Evolutionary conservation across 2,888 invertebrate genomes (phyloP).

Genomic region (Teinopalpus imperialis): DNA sequence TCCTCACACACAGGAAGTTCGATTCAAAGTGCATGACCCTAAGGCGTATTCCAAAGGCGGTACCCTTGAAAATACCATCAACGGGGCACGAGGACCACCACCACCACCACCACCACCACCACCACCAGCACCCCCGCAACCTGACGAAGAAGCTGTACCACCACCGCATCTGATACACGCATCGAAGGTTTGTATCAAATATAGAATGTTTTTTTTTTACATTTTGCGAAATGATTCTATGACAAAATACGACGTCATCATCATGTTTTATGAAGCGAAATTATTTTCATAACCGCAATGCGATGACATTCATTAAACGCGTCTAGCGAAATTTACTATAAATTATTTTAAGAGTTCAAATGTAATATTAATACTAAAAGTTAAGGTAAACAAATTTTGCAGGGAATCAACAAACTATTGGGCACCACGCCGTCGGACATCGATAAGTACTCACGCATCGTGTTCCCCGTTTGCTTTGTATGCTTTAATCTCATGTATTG

Average conservation of each 20-base stretch:
- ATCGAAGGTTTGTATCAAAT: conserved; percentile 46
- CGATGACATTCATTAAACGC: conserved; percentile 21
- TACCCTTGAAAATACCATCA: conserved; percentile 93
- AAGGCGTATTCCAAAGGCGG: conserved; percentile 95
- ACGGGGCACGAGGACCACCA: conserved; percentile 85
- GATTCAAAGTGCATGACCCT: conserved; percentile 96
- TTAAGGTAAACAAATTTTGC: conserved; percentile 48
- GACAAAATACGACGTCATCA: background rate
- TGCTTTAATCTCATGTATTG: conserved; percentile 99
- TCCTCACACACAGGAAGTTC: conserved; percentile 88
- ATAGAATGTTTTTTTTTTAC: too few species aligned
- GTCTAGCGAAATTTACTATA: conserved; percentile 12
- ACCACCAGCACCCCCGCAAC: conserved; percentile 37
- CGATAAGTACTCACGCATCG: conserved; percentile 99
- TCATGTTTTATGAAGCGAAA: conserved; percentile 27
- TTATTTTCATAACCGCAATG: conserved; percentile 24
- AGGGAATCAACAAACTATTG: conserved; percentile 94
- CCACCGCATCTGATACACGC: conserved; percentile 83
- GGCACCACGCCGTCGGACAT: conserved; percentile 98
- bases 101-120: conserved; percentile 42
- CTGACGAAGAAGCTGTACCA: conserved; percentile 79
- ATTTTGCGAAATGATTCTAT: conserved; percentile 5
- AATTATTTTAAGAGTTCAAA: conserved; percentile 17
- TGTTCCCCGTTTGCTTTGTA: conserved; percentile 99
- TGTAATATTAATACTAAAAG: conserved; percentile 35